Base-by-base conservation (phyloP, 2,113 vertebrate species). In the Nerophis ophidion region DNA sequence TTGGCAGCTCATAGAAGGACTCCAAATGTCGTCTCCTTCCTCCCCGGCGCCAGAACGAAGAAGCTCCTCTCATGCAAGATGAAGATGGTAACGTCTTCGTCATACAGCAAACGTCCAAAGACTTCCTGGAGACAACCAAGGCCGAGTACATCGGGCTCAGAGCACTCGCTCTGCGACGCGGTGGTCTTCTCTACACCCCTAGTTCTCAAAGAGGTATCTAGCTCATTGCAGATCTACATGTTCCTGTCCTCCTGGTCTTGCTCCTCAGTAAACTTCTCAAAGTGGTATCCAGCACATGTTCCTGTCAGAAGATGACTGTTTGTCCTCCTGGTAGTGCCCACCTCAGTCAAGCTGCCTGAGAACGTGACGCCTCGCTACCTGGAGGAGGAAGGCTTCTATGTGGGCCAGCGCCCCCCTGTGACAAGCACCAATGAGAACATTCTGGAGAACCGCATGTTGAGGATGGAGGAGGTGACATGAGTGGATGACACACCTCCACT, bases 361-460 rank as follows among this genome's bases (percentile, higher is more conserved):
- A 93, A 96, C 26, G 74, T 79, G 85, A 92, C 92, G 70, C 95
- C 95, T n/a, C 88, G 96, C 5, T 99, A 88, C 61, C 86, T 91
- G 72, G 97, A 99, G 66, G 96, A 99, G 8, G 97, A 99, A 81
- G 97, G 97, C 44, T 85, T 99, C n/a, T 98, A 98, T 51, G 91
- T 87, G 1, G 97, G 96, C 19, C 83, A 92, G 63, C 90, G 93
- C 19, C 97, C 93, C 0, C 70, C 71, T 5, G 85, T 99, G 5
- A 88, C 92, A 0, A 70, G 68, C 26, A 68, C 81, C 51, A 93
- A 93, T 73, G 89, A 92, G 89, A 98, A 94, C 84, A 92, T 95
- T 73, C 42, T 95, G 77, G 97, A 98, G 82, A 96, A 98, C 81
- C 91, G 97, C 50, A 66, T 99, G 64, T 84, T 99, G 55, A 89